Percentiles rank a stretch among this genome's conserved stretches.
phyloP scores from a whole-genome alignment of 2,113 vertebrate species.

The Phyllostomus hastatus region DNA sequence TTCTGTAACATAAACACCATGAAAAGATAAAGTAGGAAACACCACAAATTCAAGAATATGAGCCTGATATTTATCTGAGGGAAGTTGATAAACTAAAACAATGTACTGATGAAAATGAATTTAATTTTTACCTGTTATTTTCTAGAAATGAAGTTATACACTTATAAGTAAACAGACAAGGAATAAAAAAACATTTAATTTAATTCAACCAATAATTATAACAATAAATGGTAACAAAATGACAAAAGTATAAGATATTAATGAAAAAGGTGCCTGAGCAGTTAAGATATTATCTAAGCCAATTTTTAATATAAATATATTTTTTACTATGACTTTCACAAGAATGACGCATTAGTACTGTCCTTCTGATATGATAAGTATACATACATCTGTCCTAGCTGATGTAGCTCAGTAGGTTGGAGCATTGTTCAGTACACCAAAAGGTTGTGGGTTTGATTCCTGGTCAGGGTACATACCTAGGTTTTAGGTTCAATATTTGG shows the following conservation, averaged over 20 bases:
- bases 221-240: background rate
- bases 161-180: background rate
- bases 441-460: too few relatives aligned
- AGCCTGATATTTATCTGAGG: background rate
- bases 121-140: background rate
- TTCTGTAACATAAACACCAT: background rate
- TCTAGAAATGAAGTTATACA: background rate
- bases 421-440: too few relatives aligned
- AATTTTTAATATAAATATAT: slow-evolving; percentile 4
- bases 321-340: slow-evolving; percentile 49
- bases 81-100: background rate
- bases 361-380: background rate
- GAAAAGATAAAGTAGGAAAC: background rate
- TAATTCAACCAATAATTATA: background rate
- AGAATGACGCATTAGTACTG: background rate
- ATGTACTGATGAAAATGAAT: background rate
- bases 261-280: background rate
- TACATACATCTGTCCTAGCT: background rate
- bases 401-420: too few relatives aligned
- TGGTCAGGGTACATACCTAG: too few relatives aligned
- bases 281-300: background rate
- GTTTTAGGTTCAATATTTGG: too few relatives aligned
- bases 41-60: background rate
- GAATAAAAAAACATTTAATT: background rate
- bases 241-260: background rate